Evolutionary conservation across 1,140 invertebrate genomes (phyloP).

Genomic region (Trigoniulus corallinus): DNA sequence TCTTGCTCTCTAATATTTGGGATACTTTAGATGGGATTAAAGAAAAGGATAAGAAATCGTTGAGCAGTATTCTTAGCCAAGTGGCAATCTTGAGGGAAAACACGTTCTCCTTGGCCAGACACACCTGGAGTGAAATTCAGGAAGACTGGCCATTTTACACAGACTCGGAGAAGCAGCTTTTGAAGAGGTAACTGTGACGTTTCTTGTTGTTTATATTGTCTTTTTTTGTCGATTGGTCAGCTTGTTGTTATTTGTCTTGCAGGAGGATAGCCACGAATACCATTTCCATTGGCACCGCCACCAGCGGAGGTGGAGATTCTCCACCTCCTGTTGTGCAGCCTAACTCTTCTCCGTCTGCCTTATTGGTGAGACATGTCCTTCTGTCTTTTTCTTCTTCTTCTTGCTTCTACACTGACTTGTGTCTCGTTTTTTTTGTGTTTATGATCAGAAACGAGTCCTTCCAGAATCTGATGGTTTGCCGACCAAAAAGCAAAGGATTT

Average conservation of each 20-base stretch:
- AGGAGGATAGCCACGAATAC: too few species aligned
- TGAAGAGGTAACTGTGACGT: slow-evolving; percentile 70
- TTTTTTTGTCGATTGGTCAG: slow-evolving; percentile 12
- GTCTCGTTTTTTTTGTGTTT: too few species aligned
- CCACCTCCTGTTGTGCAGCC: too few species aligned
- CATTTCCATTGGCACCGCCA: too few species aligned
- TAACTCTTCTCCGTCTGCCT: slow-evolving; percentile 7
- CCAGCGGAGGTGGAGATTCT: too few species aligned
- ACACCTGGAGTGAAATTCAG: slow-evolving; percentile 79
- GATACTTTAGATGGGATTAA: slow-evolving; percentile 75
- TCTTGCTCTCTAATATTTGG: too few species aligned
- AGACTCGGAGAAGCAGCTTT: slow-evolving; percentile 64
- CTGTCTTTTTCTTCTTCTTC: too few species aligned
- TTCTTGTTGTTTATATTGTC: slow-evolving; percentile 19
- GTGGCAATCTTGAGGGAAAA: slow-evolving; percentile 68
- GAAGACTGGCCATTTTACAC: slow-evolving; percentile 88
- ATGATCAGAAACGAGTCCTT: slow-evolving; percentile 7
- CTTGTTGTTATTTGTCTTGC: too few species aligned
- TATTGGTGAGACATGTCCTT: too few species aligned
- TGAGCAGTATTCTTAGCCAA: slow-evolving; percentile 55
- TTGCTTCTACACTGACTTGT: too few species aligned
- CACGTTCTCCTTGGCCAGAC: slow-evolving; percentile 62
- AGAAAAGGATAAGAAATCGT: slow-evolving; percentile 56
- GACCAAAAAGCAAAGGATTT: slow-evolving; percentile 61
- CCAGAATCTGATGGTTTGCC: slow-evolving; percentile 24